Percentiles rank a stretch among this genome's conserved stretches.
phyloP scores from a whole-genome alignment of 2,888 invertebrate species.

The Rhamphomyia laevipes region DNA sequence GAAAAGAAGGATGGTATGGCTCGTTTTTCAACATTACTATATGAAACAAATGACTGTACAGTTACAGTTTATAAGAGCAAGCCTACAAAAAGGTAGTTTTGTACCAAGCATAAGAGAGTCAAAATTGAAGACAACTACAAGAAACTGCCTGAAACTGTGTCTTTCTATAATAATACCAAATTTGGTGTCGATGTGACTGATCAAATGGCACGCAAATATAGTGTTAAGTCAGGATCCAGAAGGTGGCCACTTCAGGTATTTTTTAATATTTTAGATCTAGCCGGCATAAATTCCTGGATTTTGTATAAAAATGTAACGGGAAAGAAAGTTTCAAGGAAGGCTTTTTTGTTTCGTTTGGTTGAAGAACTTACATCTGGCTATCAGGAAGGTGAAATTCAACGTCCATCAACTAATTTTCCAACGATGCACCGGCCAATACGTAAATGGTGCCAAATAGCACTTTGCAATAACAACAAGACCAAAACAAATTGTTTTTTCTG shows the following conservation, averaged over 20 bases:
- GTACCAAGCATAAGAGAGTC: too few relatives aligned
- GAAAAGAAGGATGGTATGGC: slow-evolving; percentile 12
- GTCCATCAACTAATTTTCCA: background rate
- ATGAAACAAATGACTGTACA: slow-evolving; percentile 10
- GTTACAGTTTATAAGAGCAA: slow-evolving; percentile 22
- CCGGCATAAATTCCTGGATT: slow-evolving; percentile 21
- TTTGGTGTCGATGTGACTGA: too few relatives aligned
- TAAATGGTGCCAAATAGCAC: slow-evolving; percentile 15
- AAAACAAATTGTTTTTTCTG: slow-evolving; percentile 10
- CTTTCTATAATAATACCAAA: too few relatives aligned
- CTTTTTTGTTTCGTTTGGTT: slow-evolving; percentile 18
- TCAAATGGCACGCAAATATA: slow-evolving; percentile 3
- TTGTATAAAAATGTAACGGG: slow-evolving; percentile 16
- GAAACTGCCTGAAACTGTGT: too few relatives aligned
- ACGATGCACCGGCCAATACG: slow-evolving; percentile 2
- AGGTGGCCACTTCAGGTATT: slow-evolving; percentile 20
- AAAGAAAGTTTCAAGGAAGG: slow-evolving; percentile 14
- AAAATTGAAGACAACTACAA: too few relatives aligned
- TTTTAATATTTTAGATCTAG: slow-evolving; percentile 19
- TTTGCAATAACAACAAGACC: slow-evolving; percentile 14
- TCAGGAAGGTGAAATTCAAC: slow-evolving; percentile 1
- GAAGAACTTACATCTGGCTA: slow-evolving; percentile 12
- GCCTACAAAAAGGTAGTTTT: slow-evolving; percentile 15
- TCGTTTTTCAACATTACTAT: background rate
- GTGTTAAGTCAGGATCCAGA: slow-evolving; percentile 18